Conservation (phyloP, 2,113 vertebrate genomes). For the Notothenia coriiceps region DNA sequence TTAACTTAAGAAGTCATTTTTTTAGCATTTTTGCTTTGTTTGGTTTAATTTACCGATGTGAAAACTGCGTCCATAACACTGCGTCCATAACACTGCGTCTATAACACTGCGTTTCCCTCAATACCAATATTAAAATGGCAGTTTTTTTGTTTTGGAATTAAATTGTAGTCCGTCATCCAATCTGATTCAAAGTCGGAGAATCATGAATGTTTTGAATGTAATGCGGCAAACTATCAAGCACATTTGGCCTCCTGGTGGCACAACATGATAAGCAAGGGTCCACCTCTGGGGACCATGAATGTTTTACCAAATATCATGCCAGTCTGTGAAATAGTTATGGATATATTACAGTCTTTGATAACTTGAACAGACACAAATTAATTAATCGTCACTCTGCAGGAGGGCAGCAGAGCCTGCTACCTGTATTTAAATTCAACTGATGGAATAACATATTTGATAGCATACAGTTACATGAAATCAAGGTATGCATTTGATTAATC, state of each 20-base stretch:
- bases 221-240: neutral
- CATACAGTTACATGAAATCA: slow-evolving; percentile 3
- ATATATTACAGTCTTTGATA: neutral
- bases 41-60: no score
- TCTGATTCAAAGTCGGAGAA: neutral
- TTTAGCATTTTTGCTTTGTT: no score
- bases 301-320: neutral
- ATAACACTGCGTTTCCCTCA: no score
- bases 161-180: no score
- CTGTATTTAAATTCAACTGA: neutral
- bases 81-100: no score
- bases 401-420: neutral
- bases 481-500: slow-evolving; percentile 12
- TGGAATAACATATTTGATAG: slow-evolving; percentile 1
- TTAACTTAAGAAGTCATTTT: no score
- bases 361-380: neutral
- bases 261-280: neutral
- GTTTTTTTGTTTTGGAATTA: no score
- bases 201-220: neutral
- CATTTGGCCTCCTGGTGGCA: neutral
- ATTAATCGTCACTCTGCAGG: neutral
- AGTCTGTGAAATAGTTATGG: neutral
- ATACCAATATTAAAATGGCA: no score
- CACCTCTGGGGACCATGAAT: neutral
- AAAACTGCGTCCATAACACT: no score